Evolutionary conservation across 2,888 invertebrate genomes (phyloP).

Genomic region (Caradrina kadenii): DNA sequence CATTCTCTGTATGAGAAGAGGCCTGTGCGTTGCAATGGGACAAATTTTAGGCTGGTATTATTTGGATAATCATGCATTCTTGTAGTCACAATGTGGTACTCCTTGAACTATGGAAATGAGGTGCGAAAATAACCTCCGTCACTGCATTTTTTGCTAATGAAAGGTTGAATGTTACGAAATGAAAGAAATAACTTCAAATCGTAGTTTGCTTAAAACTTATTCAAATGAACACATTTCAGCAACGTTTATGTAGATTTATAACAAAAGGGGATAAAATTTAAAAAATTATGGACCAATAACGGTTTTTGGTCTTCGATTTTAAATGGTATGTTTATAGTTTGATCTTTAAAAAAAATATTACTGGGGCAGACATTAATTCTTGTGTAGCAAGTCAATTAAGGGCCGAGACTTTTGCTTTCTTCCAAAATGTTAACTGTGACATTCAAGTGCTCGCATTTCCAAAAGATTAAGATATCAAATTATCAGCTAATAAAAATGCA

Average conservation of each 20-base stretch:
- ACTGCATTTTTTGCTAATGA: constrained; percentile 45
- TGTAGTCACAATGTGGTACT: constrained; percentile 37
- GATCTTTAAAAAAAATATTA: constrained; percentile 4
- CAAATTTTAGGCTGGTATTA: no score
- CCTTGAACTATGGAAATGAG: constrained; percentile 61
- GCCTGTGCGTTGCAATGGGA: no score
- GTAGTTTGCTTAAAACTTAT: constrained; percentile 41
- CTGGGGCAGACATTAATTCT: background rate
- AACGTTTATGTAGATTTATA: constrained; percentile 10
- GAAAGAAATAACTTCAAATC: constrained; percentile 28
- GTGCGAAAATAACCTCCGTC: constrained; percentile 24
- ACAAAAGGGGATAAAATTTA: background rate
- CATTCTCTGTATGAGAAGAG: no score
- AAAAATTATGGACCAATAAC: background rate
- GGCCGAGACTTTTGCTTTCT: constrained; percentile 5
- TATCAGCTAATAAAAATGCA: constrained; percentile 66
- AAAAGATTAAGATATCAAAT: constrained; percentile 72
- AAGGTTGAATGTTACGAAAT: constrained; percentile 54
- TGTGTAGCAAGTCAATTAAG: constrained; percentile 1
- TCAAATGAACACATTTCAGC: constrained; percentile 44
- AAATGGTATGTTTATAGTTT: background rate
- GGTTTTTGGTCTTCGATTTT: constrained; percentile 6
- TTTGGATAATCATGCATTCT: constrained; percentile 33
- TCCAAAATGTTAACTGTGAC: constrained; percentile 28
- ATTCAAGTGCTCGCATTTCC: constrained; percentile 46